phyloP scores from a whole-genome alignment of 2,113 vertebrate genomes.

The Pollachius pollachius region DNA sequence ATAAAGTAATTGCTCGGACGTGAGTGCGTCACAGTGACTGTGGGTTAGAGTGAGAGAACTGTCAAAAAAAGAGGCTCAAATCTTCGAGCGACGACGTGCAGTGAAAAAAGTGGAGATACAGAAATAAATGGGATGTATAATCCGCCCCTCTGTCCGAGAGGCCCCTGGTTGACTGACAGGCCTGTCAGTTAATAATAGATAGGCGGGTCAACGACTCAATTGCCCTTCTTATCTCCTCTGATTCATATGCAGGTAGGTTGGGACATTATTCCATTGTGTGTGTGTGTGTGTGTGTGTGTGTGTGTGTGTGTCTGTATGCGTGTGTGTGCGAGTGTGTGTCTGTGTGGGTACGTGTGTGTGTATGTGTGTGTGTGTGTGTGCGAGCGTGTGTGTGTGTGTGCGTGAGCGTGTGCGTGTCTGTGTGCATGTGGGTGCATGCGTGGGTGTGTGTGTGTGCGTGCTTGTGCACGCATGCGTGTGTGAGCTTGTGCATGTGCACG shows the following conservation, averaged over 20 bases:
- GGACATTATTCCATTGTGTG: not conserved
- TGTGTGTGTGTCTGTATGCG: too few species aligned
- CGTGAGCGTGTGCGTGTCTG: not conserved
- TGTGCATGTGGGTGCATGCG: not conserved
- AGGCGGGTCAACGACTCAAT: not conserved
- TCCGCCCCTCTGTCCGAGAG: too few species aligned
- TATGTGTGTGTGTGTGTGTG: slow-evolving; percentile 3
- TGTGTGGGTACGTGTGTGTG: not conserved
- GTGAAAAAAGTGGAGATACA: too few species aligned
- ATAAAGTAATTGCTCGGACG: too few species aligned
- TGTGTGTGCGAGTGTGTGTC: not conserved
- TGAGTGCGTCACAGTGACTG: too few species aligned
- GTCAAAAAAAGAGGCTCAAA: too few species aligned
- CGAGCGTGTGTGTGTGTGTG: too few species aligned
- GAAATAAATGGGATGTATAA: too few species aligned
- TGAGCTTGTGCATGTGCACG: not conserved
- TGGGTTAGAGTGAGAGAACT: too few species aligned
- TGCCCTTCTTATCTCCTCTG: too few species aligned
- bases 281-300: not conserved
- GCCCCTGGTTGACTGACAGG: not conserved
- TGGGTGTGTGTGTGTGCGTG: not conserved
- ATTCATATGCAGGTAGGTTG: too few species aligned
- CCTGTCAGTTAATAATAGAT: not conserved
- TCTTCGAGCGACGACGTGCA: too few species aligned
- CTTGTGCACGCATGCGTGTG: not conserved